Percentiles rank a stretch among this genome's conserved stretches.
Evolutionary conservation across 2,797 vertebrate genomes (phyloP).

Genomic region (Myiothlypis coronata): DNA sequence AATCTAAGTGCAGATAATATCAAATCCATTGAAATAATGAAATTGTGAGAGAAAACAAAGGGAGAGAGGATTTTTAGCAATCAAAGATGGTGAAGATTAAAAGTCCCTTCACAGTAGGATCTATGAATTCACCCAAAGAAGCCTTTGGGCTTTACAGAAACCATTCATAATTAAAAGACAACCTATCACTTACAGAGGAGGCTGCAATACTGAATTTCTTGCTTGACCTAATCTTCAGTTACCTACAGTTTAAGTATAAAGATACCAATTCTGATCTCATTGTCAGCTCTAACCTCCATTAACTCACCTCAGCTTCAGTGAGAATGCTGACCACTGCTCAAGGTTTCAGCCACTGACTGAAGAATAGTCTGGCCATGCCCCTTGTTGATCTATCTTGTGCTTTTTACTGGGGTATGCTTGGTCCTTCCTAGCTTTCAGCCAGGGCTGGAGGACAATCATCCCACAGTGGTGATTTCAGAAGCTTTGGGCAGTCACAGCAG

Average conservation of each 20-base stretch:
- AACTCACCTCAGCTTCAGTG: background rate
- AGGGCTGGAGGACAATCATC: background rate
- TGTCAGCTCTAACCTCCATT: background rate
- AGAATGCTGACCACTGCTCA: fast-evolving
- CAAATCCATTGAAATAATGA: background rate
- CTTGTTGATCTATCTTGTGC: background rate
- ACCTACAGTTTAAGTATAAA: background rate
- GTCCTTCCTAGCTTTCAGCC: background rate
- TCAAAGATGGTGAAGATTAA: background rate
- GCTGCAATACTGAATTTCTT: background rate
- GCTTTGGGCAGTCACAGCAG: background rate
- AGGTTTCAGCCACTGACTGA: background rate
- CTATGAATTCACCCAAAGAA: background rate
- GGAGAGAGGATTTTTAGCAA: background rate
- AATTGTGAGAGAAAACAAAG: slow-evolving; percentile 27
- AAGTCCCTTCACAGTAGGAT: background rate
- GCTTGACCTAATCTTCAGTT: background rate
- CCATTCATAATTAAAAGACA: background rate
- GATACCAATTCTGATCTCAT: background rate
- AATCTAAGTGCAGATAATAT: background rate
- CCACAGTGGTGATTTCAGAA: background rate
- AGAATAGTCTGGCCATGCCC: background rate
- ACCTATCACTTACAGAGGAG: fast-evolving
- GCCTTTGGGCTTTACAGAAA: background rate
- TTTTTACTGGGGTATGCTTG: background rate